Percentiles rank a stretch among this genome's conserved stretches.
phyloP scores from a whole-genome alignment of 2,888 invertebrate genomes.

The Calephelis perditalis region DNA sequence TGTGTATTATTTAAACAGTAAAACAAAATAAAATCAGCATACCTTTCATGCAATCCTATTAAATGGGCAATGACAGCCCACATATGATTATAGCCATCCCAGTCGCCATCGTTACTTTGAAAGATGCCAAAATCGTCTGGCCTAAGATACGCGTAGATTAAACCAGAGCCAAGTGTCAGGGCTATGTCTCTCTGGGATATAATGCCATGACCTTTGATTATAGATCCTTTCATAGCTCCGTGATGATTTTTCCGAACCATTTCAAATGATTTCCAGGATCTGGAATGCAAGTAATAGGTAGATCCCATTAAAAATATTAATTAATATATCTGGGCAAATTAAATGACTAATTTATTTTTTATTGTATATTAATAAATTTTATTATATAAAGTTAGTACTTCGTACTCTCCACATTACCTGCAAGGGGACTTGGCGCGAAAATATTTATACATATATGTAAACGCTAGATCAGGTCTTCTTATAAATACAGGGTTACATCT shows the following conservation, averaged over 20 bases:
- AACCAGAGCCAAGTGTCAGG: neutral
- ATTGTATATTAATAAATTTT: too few species aligned
- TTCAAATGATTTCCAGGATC: conserved; percentile 1
- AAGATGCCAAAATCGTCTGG: conserved; percentile 4
- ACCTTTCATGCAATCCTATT: neutral
- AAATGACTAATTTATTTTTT: too few species aligned
- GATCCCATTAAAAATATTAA: too few species aligned
- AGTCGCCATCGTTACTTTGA: neutral
- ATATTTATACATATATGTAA: too few species aligned
- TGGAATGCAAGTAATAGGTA: neutral
- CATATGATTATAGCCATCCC: neutral
- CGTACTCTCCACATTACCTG: too few species aligned
- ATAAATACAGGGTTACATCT: too few species aligned
- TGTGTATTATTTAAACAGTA: too few species aligned
- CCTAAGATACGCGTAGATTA: neutral
- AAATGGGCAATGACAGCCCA: conserved; percentile 1
- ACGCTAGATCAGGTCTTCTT: too few species aligned
- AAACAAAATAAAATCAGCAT: neutral
- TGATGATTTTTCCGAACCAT: conserved; percentile 2
- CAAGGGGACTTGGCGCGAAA: too few species aligned
- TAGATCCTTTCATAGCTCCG: neutral
- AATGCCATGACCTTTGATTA: neutral
- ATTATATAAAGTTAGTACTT: too few species aligned
- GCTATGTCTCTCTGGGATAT: conserved; percentile 8
- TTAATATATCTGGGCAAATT: too few species aligned